These are phyloP conservation scores for Ifrita kowaldi DNA, from an alignment of 2,113 vertebrate genomes.

Conservation along the genomic window DNA sequence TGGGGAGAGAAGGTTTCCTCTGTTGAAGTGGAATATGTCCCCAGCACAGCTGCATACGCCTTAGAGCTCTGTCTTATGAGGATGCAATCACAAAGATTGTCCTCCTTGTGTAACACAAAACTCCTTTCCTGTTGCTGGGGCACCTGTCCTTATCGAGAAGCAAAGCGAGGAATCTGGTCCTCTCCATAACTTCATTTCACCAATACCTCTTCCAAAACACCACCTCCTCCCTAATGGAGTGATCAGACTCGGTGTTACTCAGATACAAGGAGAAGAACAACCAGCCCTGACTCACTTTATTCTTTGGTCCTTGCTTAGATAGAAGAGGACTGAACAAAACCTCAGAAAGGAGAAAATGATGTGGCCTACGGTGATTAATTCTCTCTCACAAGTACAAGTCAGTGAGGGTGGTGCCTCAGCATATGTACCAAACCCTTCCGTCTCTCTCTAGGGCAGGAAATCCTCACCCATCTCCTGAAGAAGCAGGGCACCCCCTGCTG, in stretches of 20 bases:
- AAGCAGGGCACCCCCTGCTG: constrained; percentile 53
- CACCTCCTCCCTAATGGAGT: background rate
- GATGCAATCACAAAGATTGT: background rate
- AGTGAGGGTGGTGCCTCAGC: background rate
- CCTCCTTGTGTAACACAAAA: background rate
- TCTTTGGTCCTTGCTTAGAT: background rate
- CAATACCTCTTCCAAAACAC: background rate
- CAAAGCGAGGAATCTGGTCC: background rate
- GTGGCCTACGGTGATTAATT: constrained; percentile 4
- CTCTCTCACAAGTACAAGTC: constrained; percentile 10
- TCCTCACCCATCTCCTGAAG: background rate
- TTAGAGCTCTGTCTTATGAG: background rate
- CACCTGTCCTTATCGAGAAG: background rate
- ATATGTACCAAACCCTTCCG: background rate
- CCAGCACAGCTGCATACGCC: rapidly evolving
- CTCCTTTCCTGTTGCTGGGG: background rate
- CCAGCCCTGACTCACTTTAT: constrained; percentile 33
- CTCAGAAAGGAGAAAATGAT: background rate
- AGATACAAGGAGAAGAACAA: background rate
- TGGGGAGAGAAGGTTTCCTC: background rate
- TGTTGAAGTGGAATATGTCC: background rate
- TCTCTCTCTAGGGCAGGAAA: background rate
- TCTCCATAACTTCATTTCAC: background rate
- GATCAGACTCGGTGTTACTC: background rate
- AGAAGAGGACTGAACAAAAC: background rate